Percentiles rank a stretch among this genome's conserved stretches.
phyloP scores from a whole-genome alignment of 2,113 vertebrate species.

The Propithecus coquereli region DNA sequence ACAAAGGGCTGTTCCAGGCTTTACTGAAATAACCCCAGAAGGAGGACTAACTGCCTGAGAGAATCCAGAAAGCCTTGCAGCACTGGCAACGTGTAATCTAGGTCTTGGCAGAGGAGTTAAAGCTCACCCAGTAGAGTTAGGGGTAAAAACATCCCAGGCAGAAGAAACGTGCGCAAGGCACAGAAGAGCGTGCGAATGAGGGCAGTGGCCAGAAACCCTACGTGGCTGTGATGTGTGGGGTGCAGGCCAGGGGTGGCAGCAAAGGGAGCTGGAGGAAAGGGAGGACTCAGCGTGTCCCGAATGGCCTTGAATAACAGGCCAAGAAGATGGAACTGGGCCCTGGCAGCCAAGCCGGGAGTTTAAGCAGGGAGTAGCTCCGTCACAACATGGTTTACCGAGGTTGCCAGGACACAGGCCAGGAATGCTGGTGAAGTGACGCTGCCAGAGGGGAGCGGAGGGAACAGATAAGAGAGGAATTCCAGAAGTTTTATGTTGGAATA shows the following conservation, averaged over 20 bases:
- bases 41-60: background rate
- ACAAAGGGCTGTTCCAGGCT: background rate
- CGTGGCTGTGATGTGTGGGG: background rate
- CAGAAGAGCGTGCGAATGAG: too few species aligned
- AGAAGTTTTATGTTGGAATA: background rate
- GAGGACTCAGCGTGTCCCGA: background rate
- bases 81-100: background rate
- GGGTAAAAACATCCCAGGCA: background rate
- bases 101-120: too few species aligned
- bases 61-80: background rate
- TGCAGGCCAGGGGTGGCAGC: background rate
- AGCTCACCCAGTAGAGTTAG: background rate
- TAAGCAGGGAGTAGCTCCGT: fast-evolving
- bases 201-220: too few species aligned
- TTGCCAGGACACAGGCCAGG: too few species aligned
- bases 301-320: background rate
- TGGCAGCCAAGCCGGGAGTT: background rate
- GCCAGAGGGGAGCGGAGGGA: too few species aligned
- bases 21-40: background rate
- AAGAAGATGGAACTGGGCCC: background rate
- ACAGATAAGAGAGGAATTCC: background rate
- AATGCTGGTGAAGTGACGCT: too few species aligned
- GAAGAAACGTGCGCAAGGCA: background rate
- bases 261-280: background rate
- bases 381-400: background rate